These are phyloP conservation scores for Digitonthophagus gazella DNA, from an alignment of 2,888 invertebrate genomes.

Conservation along the genomic window DNA sequence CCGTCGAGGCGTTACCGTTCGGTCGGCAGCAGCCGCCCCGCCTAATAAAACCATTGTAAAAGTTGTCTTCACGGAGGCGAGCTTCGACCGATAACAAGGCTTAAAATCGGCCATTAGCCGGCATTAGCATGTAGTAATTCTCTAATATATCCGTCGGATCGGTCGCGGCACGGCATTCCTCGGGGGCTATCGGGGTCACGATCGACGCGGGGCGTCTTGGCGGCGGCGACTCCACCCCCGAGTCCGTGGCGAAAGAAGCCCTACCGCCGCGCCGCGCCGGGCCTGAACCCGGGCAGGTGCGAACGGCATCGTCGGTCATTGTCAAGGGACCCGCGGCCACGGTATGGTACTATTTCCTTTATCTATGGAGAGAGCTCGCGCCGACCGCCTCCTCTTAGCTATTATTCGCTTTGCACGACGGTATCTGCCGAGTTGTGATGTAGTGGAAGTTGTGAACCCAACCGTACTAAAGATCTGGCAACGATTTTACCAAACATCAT, in stretches of 20 bases:
- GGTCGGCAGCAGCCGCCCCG: background rate
- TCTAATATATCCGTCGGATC: slow-evolving; percentile 40
- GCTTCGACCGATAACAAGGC: slow-evolving; percentile 33
- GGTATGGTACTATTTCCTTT: background rate
- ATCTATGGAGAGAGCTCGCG: background rate
- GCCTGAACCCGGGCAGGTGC: slow-evolving; percentile 8
- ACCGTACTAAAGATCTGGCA: background rate
- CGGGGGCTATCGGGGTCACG: slow-evolving; percentile 40
- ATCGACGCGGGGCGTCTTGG: background rate
- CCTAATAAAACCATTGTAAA: background rate
- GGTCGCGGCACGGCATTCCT: slow-evolving; percentile 40
- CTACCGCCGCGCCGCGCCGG: slow-evolving; percentile 13
- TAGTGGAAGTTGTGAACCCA: background rate
- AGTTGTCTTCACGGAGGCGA: background rate
- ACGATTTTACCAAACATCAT: background rate
- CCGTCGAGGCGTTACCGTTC: background rate
- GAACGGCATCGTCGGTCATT: slow-evolving; percentile 16
- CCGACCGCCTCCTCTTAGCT: background rate
- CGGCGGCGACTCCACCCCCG: slow-evolving; percentile 11
- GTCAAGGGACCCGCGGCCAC: slow-evolving; percentile 4
- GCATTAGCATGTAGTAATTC: slow-evolving; percentile 42
- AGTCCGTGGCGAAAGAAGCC: slow-evolving; percentile 3
- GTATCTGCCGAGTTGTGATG: background rate
- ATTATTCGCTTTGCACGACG: background rate
- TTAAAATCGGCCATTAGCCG: slow-evolving; percentile 38